Conservation (phyloP, 1,140 invertebrate genomes). For the Papilio polyxenes region DNA sequence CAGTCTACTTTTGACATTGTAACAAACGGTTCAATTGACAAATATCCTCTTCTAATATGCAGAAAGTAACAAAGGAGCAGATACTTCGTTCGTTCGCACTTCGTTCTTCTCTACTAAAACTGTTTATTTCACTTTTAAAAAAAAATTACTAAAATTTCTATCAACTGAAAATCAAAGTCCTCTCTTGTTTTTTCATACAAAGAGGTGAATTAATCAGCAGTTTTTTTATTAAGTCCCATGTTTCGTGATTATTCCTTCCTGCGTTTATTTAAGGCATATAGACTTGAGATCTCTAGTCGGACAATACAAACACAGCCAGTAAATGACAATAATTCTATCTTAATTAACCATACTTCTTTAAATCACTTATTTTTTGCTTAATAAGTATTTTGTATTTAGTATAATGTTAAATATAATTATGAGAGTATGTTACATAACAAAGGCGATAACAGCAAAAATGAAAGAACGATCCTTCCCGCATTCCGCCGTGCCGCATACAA, state of each 20-base stretch:
- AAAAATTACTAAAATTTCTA: no score
- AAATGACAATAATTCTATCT: no score
- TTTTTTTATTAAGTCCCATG: no score
- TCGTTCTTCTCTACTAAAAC: no score
- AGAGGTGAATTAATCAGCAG: no score
- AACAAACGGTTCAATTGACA: background rate
- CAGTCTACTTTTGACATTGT: slow-evolving; percentile 43
- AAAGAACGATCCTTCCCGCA: slow-evolving; percentile 54
- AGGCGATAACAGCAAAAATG: slow-evolving; percentile 29
- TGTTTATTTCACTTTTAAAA: no score
- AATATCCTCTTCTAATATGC: background rate
- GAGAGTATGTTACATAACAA: slow-evolving; percentile 1
- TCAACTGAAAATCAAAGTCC: no score
- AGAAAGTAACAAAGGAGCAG: background rate
- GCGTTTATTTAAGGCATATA: no score
- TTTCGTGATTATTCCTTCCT: no score
- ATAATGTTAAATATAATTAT: slow-evolving; percentile 5
- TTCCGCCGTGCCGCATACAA: slow-evolving; percentile 53
- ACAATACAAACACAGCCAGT: no score
- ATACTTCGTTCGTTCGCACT: background rate
- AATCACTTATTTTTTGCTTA: background rate
- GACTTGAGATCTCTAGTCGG: no score
- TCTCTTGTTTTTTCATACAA: no score
- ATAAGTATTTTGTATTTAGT: slow-evolving; percentile 3
- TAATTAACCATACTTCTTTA: background rate